Evolutionary conservation across 1,140 invertebrate species (phyloP), one percentile per base, ranked within the genome.

Genomic region (Fopius arisanus): DNA sequence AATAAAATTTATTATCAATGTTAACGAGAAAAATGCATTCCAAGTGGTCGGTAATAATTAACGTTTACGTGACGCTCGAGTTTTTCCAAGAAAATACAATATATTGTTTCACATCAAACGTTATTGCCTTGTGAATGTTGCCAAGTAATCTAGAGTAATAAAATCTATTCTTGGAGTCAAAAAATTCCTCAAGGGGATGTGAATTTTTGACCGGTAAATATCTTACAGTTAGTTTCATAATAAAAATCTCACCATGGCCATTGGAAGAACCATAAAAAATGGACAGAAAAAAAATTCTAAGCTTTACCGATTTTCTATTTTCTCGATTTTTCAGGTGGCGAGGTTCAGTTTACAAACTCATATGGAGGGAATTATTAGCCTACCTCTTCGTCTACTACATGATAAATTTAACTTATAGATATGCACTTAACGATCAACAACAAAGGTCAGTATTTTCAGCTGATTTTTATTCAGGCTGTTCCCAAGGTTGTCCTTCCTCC

Each of bases 291-390:
- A 37, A 37, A 37, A 37, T 37, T 37, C 7, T 37, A 37, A 37
- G 12, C 12, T 37, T 37, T 37, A 37, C 7, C 33, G 43, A 48
- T 2, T 48, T 48, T 48, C 40, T 4, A 4, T 37, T 48, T 48
- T 48, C 4, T 85, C 85, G 83, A 82, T 84, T 72, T 89, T 88
- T 77, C 91, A 96, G 96, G 92, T 99, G 97, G 97, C 91, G 94
- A 84, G 97, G 97, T 77, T 98, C 96, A 82, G 95, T 98, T n/a
- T 98, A 98, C 91, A 99, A 99, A 91, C 88, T 98, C 81, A 93
- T 99, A 62, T 98, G 96, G 94, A 91, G 96, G 77, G 97, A 99
- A 90, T 90, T 98, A 74, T 85, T 97, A 79, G 94, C 96, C 40
- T 98, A 97, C 88, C 90, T 96, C 79, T 88, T 92, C 74, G 84